Base-by-base conservation (phyloP, 92 coral and sea anemone species). In the Meandrina meandrites region DNA sequence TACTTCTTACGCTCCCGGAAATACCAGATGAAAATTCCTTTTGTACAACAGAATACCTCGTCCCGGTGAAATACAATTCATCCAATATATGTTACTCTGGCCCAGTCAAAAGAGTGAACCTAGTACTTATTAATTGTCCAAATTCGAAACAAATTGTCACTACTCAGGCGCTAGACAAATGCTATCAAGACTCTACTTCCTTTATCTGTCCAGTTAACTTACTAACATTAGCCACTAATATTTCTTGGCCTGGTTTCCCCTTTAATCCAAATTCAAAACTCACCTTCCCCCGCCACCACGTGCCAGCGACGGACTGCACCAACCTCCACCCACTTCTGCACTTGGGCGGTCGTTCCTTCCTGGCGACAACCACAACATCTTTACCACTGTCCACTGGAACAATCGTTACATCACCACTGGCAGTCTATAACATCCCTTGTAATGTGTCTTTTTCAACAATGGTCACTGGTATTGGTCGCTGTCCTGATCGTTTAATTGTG, bases 181-280 rank as follows among this genome's bases (percentile, higher is more conserved):
- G 94, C 56, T 79, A 77, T 30, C 66, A 53, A 0, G 78, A 92
- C 58, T 31, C 67, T 0, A 30, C 76, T 21, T 76, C 79, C 27
- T 37, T 83, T 24, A 27, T 92, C 14, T 92, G 94, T 11, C 94
- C 90, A 27, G 35, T 28, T 32, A 76, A 89, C 64, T 54, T 89
- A 5, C 30, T 92, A 47, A 73, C 84, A 1, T 27, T 87, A 32
- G 89, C 87, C 14, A 86, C 57, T 18, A 87, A 83, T 53, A 71
- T 84, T 5, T 51, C 86, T 4, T 92, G 94, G 94, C 87, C 89
- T 56, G 94, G 92, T 0, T 79, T 76, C 30, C 88, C 90, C 19
- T 92, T 84, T 77, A 89, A 81, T 17, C 79, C 81, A 5, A 81
- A 82, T 15, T 13, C 34, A 10, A 79, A 92, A 76, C 75, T 86